Evolutionary conservation across 2,888 invertebrate species (phyloP).

Genomic region (Galeruca laticollis): DNA sequence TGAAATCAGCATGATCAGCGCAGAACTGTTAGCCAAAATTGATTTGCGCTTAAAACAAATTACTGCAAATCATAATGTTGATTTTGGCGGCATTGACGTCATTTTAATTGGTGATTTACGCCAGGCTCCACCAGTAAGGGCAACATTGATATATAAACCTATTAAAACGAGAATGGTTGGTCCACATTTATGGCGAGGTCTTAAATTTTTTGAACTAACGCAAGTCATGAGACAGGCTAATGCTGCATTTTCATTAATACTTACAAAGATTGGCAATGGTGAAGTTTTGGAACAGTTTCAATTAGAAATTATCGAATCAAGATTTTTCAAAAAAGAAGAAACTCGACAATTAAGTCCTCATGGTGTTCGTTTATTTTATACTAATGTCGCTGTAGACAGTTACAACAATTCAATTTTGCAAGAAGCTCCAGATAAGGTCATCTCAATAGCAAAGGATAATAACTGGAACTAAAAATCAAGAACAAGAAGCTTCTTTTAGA

Average conservation of each 20-base stretch:
- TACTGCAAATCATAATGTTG: constrained; percentile 38
- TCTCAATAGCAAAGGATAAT: not conserved
- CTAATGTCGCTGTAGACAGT: not conserved
- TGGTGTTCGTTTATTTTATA: not conserved
- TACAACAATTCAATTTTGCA: not conserved
- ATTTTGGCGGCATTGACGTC: constrained; percentile 59
- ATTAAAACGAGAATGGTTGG: constrained; percentile 50
- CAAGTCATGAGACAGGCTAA: constrained; percentile 58
- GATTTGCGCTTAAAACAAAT: constrained; percentile 30
- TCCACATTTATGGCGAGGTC: constrained; percentile 53
- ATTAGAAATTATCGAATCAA: not conserved
- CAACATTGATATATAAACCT: constrained; percentile 9
- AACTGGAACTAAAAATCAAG: not conserved
- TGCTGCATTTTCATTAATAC: not conserved
- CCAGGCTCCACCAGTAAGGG: constrained; percentile 59
- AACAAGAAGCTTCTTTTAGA: not conserved
- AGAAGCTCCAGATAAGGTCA: not conserved
- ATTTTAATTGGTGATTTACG: constrained; percentile 61
- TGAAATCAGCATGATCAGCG: constrained; percentile 41
- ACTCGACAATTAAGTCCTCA: not conserved
- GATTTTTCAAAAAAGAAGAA: not conserved
- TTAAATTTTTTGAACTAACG: constrained; percentile 56
- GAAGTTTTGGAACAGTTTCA: not conserved
- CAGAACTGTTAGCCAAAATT: constrained; percentile 31
- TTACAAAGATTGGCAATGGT: not conserved